Conservation (phyloP, 2,888 invertebrate species). For the Caenorhabditis virilis region DNA sequence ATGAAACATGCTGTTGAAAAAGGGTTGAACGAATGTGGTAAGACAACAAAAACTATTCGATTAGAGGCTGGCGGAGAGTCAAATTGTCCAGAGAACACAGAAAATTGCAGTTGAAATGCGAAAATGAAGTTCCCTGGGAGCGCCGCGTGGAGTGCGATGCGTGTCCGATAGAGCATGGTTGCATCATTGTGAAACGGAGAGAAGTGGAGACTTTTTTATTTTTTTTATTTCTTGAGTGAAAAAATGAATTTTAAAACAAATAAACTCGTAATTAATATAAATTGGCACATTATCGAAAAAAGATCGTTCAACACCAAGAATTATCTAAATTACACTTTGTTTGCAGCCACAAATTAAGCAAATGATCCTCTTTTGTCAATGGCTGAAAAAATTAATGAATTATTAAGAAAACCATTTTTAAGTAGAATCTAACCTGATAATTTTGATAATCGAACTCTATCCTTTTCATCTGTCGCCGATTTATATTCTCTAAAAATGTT, state of each 20-base stretch:
- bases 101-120: constrained; percentile 2
- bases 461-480: constrained; percentile 81
- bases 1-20: not conserved
- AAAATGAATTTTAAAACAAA: too few relatives aligned
- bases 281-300: too few relatives aligned
- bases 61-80: not conserved
- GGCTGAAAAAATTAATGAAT: constrained; percentile 32
- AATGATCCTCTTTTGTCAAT: constrained; percentile 74
- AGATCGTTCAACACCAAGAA: constrained; percentile 79
- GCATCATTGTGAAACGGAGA: too few relatives aligned
- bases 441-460: constrained; percentile 35
- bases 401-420: not conserved
- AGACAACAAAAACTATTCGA: not conserved
- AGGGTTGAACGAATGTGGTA: not conserved
- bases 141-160: not conserved
- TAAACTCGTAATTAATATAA: too few relatives aligned
- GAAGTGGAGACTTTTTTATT: too few relatives aligned
- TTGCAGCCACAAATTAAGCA: constrained; percentile 84
- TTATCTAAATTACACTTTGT: constrained; percentile 83
- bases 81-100: not conserved
- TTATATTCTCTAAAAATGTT: constrained; percentile 82
- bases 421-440: constrained; percentile 70
- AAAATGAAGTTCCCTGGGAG: not conserved
- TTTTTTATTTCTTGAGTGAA: too few relatives aligned
- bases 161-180: constrained; percentile 1